Conservation (phyloP, 1,140 invertebrate genomes). For the Eupeodes corollae region DNA sequence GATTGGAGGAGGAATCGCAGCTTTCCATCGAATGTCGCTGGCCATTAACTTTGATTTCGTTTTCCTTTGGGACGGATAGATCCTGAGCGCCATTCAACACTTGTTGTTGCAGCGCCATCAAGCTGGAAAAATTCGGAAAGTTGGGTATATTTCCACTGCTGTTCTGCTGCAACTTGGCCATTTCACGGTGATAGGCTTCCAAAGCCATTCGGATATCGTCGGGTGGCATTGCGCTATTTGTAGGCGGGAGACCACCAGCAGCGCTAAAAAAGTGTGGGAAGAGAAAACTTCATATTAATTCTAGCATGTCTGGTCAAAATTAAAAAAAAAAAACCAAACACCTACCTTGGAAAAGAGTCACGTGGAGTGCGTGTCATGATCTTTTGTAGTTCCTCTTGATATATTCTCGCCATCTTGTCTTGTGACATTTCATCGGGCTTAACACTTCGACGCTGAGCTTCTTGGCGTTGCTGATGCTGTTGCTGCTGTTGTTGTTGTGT, state of each 20-base stretch:
- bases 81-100: constrained; percentile 62
- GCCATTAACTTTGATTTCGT: constrained; percentile 48
- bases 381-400: constrained; percentile 90
- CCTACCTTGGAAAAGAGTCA: constrained; percentile 60
- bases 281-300: constrained; percentile 55
- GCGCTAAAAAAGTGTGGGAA: constrained; percentile 72
- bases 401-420: constrained; percentile 93
- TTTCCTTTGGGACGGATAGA: constrained; percentile 70
- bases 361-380: constrained; percentile 65
- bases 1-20: constrained; percentile 2
- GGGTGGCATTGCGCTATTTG: constrained; percentile 47
- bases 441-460: constrained; percentile 50
- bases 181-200: constrained; percentile 83
- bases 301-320: constrained; percentile 30
- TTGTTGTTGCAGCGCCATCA: constrained; percentile 63
- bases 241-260: constrained; percentile 41
- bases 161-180: constrained; percentile 68
- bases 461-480: constrained; percentile 27
- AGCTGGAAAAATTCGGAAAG: constrained; percentile 46
- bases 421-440: constrained; percentile 92
- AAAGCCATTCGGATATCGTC: constrained; percentile 77
- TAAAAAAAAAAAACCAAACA: constrained; percentile 8
- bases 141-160: constrained; percentile 46
- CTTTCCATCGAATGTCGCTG: constrained; percentile 37
- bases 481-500: constrained; percentile 16